Percentiles rank a stretch among this genome's conserved stretches.
Evolutionary conservation across 1,140 invertebrate species (phyloP).

Genomic region (Branchinecta lindahli): DNA sequence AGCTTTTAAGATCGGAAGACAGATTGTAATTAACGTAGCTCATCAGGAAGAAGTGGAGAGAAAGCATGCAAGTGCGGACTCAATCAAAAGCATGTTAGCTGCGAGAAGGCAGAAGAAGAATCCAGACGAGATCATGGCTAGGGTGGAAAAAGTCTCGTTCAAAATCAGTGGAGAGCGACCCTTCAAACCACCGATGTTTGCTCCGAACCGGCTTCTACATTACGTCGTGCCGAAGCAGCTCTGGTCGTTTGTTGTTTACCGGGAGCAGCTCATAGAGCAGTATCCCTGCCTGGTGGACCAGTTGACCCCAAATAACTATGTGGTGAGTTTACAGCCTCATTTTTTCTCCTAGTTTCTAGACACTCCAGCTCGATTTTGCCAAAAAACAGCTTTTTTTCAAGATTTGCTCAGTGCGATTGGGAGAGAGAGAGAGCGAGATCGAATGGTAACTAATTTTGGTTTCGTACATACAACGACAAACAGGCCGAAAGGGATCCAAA

Average conservation of each 20-base stretch:
- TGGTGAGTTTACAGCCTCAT: neutral
- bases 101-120: constrained; percentile 20
- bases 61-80: constrained; percentile 26
- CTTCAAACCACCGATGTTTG: constrained; percentile 30
- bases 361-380: too few species aligned
- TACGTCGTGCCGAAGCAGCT: constrained; percentile 27
- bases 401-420: too few species aligned
- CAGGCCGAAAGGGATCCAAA: too few species aligned
- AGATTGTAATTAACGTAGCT: constrained; percentile 34
- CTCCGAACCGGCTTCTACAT: constrained; percentile 25
- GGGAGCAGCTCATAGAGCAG: constrained; percentile 20
- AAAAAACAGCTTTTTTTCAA: too few species aligned
- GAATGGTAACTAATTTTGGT: too few species aligned
- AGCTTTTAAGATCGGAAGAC: constrained; percentile 39
- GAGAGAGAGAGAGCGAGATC: too few species aligned
- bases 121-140: constrained; percentile 21
- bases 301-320: constrained; percentile 20
- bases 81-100: constrained; percentile 20
- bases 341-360: neutral
- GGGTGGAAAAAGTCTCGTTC: constrained; percentile 37
- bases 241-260: constrained; percentile 12
- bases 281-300: constrained; percentile 24
- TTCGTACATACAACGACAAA: too few species aligned
- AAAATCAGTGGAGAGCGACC: constrained; percentile 32
- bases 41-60: constrained; percentile 22